Base-by-base conservation (phyloP, 1,140 invertebrate species). In the Aporrectodea caliginosa region DNA sequence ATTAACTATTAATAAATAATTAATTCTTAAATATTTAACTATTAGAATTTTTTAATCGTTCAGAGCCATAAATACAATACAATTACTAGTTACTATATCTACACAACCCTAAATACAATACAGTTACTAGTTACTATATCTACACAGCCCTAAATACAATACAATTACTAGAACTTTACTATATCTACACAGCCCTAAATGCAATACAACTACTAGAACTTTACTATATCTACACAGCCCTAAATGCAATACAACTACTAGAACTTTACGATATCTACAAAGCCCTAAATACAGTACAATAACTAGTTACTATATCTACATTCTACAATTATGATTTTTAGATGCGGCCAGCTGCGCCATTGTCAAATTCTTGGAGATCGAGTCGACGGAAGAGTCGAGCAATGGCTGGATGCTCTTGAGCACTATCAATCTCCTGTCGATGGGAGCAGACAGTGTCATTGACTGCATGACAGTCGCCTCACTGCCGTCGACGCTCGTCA, bases 321-420 rank as follows among this genome's bases (percentile, higher is more conserved):
- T n/a, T n/a, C n/a, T n/a, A n/a, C 32, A 22, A n/a, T 35, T 43
- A 43, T 43, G 16, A 69, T 77, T 83, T 84, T 69, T 84, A 89
- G 95, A 97, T 89, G 93, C 94, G 68, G 96, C 96, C 27, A 97
- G 95, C 85, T 94, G 94, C 90, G 95, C 95, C 32, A 98, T 98
- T 84, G 95, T 96, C 29, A 95, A 95, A 86, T 98, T 98, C 89
- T 90, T 98, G 33, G 96, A 98, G 89, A 96, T 97, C 83, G 86
- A 88, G 31, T 87, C 87, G 1, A 83, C 83, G n/a, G 86, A 97
- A 88, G 95, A 98, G 85, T 94, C 93, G 6, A 96, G 95, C 83
- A 96, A 95, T 89, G 97, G 97, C 27, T 99, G 96, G 97, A 96
- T 97, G 93, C 88, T 99, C 70, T 87, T 98, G 22, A 94, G 94